A percentile compares a stretch with the other conserved stretches of the same genome.
Evolutionary conservation across 2,888 invertebrate genomes (phyloP).

Genomic region (Gisinianus flammeolus): DNA sequence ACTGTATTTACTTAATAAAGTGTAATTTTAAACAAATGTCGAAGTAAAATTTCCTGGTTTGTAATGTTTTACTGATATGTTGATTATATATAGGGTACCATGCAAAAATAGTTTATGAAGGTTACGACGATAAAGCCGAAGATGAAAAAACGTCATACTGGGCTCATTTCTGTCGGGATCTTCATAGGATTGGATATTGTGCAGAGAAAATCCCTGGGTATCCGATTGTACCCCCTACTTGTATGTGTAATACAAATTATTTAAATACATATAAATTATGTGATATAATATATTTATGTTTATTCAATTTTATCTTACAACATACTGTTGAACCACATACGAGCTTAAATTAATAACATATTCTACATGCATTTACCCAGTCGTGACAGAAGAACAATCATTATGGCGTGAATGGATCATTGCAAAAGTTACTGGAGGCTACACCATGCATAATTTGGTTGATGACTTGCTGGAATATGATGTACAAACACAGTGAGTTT

Average conservation of each 20-base stretch:
- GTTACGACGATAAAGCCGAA: background rate
- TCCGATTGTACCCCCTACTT: slow-evolving; percentile 26
- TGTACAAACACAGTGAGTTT: slow-evolving; percentile 32
- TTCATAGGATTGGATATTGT: slow-evolving; percentile 32
- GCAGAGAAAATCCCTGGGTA: slow-evolving; percentile 32
- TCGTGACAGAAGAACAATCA: slow-evolving; percentile 23
- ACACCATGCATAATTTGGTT: slow-evolving; percentile 29
- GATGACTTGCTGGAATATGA: slow-evolving; percentile 22
- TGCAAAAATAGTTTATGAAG: slow-evolving; percentile 45
- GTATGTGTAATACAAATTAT: slow-evolving; percentile 2
- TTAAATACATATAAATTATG: too few species aligned
- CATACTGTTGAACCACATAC: background rate
- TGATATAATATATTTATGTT: too few species aligned
- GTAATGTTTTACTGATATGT: background rate
- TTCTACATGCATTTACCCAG: background rate
- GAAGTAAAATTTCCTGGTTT: background rate
- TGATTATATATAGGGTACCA: slow-evolving; percentile 41
- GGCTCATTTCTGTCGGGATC: slow-evolving; percentile 31
- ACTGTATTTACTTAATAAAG: background rate
- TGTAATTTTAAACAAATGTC: background rate
- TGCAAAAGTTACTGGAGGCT: slow-evolving; percentile 32
- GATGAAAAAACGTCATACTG: slow-evolving; percentile 6
- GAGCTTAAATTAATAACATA: background rate
- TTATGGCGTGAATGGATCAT: slow-evolving; percentile 42
- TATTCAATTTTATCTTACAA: background rate